Evolutionary conservation across 2,797 vertebrate species (phyloP).

Genomic region (Mormyrops attenuatus): DNA sequence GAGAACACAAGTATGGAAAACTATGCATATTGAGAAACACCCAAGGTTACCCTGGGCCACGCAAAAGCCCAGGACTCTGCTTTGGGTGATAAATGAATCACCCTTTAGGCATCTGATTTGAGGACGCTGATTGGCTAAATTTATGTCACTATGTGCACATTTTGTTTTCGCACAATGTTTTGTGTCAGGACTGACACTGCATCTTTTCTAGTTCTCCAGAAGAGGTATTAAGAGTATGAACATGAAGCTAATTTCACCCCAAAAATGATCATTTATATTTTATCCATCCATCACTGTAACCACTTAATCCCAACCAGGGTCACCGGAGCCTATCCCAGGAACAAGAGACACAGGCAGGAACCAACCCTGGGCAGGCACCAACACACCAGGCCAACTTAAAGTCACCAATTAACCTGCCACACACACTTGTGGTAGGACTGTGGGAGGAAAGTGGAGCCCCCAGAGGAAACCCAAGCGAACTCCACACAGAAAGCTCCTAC

Average conservation of each 20-base stretch:
- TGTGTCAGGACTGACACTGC: not conserved
- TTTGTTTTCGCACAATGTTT: no score
- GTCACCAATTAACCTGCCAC: not conserved
- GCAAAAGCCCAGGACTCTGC: not conserved
- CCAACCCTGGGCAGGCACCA: no score
- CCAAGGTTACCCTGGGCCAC: not conserved
- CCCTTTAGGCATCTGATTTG: not conserved
- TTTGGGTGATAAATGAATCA: not conserved
- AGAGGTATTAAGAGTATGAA: not conserved
- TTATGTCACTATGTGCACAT: not conserved
- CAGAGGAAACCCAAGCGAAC: not conserved
- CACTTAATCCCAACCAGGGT: no score
- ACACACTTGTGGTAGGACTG: no score
- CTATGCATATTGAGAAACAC: not conserved
- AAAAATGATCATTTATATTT: not conserved
- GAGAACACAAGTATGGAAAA: no score
- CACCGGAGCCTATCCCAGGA: no score
- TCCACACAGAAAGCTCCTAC: not conserved
- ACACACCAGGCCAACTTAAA: not conserved
- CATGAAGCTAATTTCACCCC: not conserved
- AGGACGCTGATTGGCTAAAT: not conserved
- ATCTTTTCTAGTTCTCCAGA: not conserved
- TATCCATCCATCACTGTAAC: not conserved
- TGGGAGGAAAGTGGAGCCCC: not conserved
- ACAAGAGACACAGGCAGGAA: no score